Evolutionary conservation across 2,797 vertebrate genomes (phyloP), one percentile per base, ranked within the genome.

Genomic region (Takifugu rubripes): DNA sequence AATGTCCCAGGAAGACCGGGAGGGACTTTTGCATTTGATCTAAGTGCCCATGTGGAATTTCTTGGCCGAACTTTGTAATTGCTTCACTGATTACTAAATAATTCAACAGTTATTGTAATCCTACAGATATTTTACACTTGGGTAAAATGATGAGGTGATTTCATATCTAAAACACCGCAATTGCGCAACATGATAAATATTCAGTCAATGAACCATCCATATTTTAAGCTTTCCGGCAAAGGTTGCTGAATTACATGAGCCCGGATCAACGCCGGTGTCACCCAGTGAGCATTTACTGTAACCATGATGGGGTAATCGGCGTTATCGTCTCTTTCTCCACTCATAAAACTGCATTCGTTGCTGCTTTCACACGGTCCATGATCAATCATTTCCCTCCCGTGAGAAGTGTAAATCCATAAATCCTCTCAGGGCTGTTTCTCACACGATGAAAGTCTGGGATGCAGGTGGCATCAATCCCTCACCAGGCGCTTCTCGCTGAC

Each of bases 401-500:
- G 42, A 56, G 11, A 54, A 59, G 8, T 16, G 66, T 49, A 70
- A 40, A 66, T 6, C 63, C 52, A 67, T n/a, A 50, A 57, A 60
- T 48, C 54, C 15, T 15, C 56, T 69, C 25, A 25, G 14, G 64
- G 69, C 42, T 53, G 61, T 56, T 64, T 70, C 70, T 75, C 25
- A 64, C 56, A 56, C 56, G 66, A 74, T 78, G 60, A 79, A 70
- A 82, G 74, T 21, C 50, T 49, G 54, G 59, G 54, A 67, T 25
- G 48, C 76, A 86, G 79, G 77, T 87, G 77, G 78, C 60, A 59
- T 69, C 58, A 53, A 56, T 75, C 65, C 73, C 79, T 77, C 70
- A 60, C 16, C 74, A 74, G 68, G 64, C 61, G 12, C 31, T 61
- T 83, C 64, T 59, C 68, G 82, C 78, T 50, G 12, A 73, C 74